A percentile compares a stretch with the other conserved stretches of the same genome.
Evolutionary conservation across 2,113 vertebrate species (phyloP).

Genomic region (Clarias macrocephalus): DNA sequence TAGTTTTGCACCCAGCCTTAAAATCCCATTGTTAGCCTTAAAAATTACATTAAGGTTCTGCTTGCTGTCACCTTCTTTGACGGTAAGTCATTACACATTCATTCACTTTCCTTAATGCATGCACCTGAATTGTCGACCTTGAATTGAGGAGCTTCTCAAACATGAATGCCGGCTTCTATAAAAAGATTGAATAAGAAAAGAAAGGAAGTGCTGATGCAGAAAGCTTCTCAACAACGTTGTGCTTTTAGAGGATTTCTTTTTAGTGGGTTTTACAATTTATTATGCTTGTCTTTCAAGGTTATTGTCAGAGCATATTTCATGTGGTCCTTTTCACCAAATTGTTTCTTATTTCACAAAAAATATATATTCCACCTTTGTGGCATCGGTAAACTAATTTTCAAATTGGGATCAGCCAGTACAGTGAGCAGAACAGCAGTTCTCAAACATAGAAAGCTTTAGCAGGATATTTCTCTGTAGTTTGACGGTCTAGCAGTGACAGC

Average conservation of each 20-base stretch:
- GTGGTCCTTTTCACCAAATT: not conserved
- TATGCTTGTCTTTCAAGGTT: conserved; percentile 16
- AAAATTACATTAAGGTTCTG: conserved; percentile 55
- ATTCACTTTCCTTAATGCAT: conserved; percentile 44
- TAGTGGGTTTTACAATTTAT: not conserved
- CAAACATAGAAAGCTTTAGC: not conserved
- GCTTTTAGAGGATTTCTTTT: conserved; percentile 14
- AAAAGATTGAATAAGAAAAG: conserved; percentile 32
- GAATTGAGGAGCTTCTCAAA: conserved; percentile 41
- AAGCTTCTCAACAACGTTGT: not conserved
- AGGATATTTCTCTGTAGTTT: conserved; percentile 6
- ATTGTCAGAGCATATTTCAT: not conserved
- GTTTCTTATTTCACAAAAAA: not conserved
- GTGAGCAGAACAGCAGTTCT: not conserved
- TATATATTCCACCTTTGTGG: not conserved
- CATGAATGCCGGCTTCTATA: conserved; percentile 42
- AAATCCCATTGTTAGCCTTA: not conserved
- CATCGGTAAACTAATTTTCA: not conserved
- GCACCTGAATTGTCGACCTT: conserved; percentile 40
- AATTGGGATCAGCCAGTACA: not conserved
- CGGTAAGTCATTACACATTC: conserved; percentile 34
- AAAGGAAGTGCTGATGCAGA: not conserved
- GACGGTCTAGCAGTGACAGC: not conserved
- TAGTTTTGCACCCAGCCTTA: conserved; percentile 29
- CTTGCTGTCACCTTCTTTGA: not conserved